A percentile compares a stretch with the other conserved stretches of the same genome.
Evolutionary conservation across 2,797 vertebrate species (phyloP).

Genomic region (Lepus townsendii): DNA sequence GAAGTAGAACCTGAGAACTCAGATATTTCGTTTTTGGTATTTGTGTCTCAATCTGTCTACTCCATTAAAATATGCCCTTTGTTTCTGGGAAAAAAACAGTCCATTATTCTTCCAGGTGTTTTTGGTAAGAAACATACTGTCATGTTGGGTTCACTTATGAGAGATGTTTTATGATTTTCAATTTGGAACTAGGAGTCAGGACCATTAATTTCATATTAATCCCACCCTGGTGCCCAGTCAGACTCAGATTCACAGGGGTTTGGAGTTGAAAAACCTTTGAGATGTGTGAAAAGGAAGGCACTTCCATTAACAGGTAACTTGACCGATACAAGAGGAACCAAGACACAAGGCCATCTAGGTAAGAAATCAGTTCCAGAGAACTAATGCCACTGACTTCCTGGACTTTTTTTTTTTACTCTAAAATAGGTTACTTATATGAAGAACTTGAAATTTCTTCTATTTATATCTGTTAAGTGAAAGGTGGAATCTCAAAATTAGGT

Average conservation of each 20-base stretch:
- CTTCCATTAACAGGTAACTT: not conserved
- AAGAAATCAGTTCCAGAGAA: not conserved
- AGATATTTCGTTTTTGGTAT: not conserved
- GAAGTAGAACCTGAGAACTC: not conserved
- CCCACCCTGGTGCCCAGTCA: not conserved
- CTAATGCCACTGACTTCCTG: rapidly evolving
- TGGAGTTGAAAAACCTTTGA: not conserved
- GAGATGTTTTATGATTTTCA: slow-evolving; percentile 18
- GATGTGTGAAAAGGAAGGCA: not conserved
- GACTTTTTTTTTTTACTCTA: not conserved
- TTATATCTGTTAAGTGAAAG: not conserved
- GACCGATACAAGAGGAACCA: not conserved
- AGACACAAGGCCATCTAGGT: not conserved
- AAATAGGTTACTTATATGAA: not conserved
- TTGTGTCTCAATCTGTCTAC: not conserved
- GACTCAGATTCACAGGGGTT: not conserved
- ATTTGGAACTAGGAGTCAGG: not conserved
- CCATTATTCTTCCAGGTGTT: not conserved
- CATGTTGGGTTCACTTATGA: not conserved
- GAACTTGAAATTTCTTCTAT: not conserved
- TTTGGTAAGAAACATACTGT: not conserved
- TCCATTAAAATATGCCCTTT: not conserved
- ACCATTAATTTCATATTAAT: not conserved
- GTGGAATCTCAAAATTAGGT: not conserved
- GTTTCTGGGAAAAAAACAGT: not conserved